Evolutionary conservation across 2,797 vertebrate species (phyloP), one percentile per base, ranked within the genome.

Genomic region (Austrolebias charrua): DNA sequence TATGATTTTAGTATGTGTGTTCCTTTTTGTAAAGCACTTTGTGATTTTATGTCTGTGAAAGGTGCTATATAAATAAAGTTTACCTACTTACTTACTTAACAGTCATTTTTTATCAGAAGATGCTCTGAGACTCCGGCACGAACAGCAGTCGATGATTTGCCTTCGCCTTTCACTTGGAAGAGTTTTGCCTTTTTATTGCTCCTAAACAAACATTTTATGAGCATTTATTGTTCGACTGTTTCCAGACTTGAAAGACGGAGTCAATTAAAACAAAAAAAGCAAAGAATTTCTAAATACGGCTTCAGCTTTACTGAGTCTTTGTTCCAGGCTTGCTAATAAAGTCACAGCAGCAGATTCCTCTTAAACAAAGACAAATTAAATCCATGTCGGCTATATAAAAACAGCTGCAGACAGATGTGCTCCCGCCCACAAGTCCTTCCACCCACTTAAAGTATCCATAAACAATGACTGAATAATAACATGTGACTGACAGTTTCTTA

Each of bases 401-500:
- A 83, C 83, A 86, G 86, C 80, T 66, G 58, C 51, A 68, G 55
- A 64, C 80, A 73, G 71, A 73, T 71, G 83, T 86, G 82, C 12
- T 79, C 82, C 80, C 62, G 75, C 80, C 71, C 50, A 46, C 11
- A 75, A 82, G 70, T 86, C 76, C 79, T 90, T 87, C 79, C 84
- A 90, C 70, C 74, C 82, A 80, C 84, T 88, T 86, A 80, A 83
- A 87, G 61, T 51, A 20, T 86, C 75, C 78, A 88, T 89, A 89
- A 91, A 85, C 89, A 91, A 80, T 57, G 75, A 66, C 63, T 40
- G 56, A 76, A 80, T 85, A 83, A 80, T 88, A 87, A 91, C 88
- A 71, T 57, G 55, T 86, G 91, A 92, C 71, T 80, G 89, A 78
- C 85, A 79, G 81, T 85, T 90, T 84, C 63, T 47, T 54, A 28